phyloP scores from a whole-genome alignment of 2,888 invertebrate species.

The Deroplatys truncata region DNA sequence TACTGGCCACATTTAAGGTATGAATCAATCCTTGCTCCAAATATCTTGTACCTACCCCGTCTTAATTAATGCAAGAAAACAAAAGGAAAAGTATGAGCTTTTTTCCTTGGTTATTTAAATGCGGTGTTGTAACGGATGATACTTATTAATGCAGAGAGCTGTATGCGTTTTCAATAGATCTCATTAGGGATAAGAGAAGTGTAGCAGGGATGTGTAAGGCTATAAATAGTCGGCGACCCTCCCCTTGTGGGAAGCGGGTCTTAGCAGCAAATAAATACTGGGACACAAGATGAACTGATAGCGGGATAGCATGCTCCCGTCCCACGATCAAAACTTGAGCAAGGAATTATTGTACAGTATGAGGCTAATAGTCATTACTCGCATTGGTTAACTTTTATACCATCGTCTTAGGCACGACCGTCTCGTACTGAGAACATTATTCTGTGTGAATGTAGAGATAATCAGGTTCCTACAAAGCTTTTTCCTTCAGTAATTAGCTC shows the following conservation, averaged over 20 bases:
- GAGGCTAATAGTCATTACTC: not conserved
- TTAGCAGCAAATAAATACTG: not conserved
- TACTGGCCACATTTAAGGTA: no score
- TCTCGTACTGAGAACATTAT: no score
- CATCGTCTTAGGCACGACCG: not conserved
- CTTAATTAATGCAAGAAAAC: not conserved
- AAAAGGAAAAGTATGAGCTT: not conserved
- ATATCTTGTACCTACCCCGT: not conserved
- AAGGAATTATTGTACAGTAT: not conserved
- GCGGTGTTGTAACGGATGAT: not conserved
- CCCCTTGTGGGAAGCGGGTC: not conserved
- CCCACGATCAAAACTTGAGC: not conserved
- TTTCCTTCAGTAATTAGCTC: no score
- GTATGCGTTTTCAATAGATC: not conserved
- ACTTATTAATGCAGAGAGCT: not conserved
- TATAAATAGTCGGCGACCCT: not conserved
- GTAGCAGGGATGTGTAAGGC: not conserved
- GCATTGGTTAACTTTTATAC: not conserved
- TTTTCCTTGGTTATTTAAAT: not conserved
- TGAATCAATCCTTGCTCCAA: not conserved
- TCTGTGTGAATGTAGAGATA: no score
- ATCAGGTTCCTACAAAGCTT: no score
- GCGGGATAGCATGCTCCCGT: not conserved
- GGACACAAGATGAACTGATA: not conserved
- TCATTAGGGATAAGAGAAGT: conserved; percentile 20